phyloP scores from a whole-genome alignment of 1,140 invertebrate genomes.

The Phymorhynchus buccinoides region DNA sequence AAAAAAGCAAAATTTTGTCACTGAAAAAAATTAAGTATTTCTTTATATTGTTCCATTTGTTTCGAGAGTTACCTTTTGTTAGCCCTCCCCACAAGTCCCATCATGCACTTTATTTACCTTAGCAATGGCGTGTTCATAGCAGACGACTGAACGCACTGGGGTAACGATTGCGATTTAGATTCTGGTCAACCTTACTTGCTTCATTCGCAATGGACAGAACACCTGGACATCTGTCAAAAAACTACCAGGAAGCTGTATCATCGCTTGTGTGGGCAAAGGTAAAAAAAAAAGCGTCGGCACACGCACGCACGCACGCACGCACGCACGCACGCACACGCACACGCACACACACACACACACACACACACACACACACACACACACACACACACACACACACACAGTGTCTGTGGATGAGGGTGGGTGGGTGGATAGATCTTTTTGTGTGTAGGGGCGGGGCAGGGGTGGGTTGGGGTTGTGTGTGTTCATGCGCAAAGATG shows the following conservation, averaged over 20 bases:
- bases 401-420: not conserved
- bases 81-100: conserved; percentile 47
- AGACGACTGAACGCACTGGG: not conserved
- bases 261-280: conserved; percentile 64
- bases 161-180: not conserved
- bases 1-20: not conserved
- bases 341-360: not conserved
- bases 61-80: not conserved
- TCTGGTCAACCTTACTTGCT: not conserved
- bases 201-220: conserved; percentile 61
- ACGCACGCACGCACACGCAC: not conserved
- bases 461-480: conserved; percentile 5
- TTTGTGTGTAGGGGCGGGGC: not conserved
- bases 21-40: not conserved
- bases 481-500: conserved; percentile 1
- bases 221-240: conserved; percentile 61
- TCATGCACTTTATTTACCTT: conserved; percentile 45
- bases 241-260: conserved; percentile 59
- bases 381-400: not conserved
- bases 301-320: not conserved
- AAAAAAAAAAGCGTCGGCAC: conserved; percentile 1
- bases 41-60: not conserved
- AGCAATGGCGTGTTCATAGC: conserved; percentile 4
- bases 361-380: not conserved
- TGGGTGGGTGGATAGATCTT: not conserved